Evolutionary conservation across 2,888 invertebrate genomes (phyloP), one percentile per base, ranked within the genome.

Genomic region (Oxyscelio sp.): DNA sequence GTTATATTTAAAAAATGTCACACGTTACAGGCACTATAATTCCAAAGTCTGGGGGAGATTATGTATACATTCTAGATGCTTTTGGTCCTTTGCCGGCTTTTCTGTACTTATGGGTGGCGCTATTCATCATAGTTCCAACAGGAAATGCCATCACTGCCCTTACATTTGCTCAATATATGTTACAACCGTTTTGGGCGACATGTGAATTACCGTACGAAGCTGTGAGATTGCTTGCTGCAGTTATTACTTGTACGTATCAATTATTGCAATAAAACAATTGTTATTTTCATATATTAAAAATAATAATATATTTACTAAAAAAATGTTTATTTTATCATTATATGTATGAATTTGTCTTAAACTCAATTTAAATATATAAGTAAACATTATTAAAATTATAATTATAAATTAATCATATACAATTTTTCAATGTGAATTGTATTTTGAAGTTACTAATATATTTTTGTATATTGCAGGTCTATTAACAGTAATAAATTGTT

Each of bases 31-130:
- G 98, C 90, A 99, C 98, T 38, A 97, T 98, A 96, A 99, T 99
- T 89, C 98, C 98, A 0, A 98, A 98, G 94, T 98, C 98, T 0
- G 99, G 99, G 0, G 99, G 99, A 0, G 99, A 99, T 95, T 99
- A 99, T 94, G 98, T 98, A 0, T 99, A 99, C 94, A 98, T 99
- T 82, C 96, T 96, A 80, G 97, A 97, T 91, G 97, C 98, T 0
- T 99, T 98, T 92, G 99, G 99, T 0, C 96, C 97, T 3, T 95
- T 99, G 24, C 98, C 98, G 0, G 97, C 98, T 0, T 99, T 99
- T 94, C 95, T 99, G 4, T 99, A 98, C 93, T 95, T 99, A 19
- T 99, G 99, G 99, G 98, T 97, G 61, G 98, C 99, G 1, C 95
- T 99, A 86, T 96, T 99, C 90, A 96, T 99, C 86, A 95, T 99